Evolutionary conservation across 2,113 vertebrate genomes (phyloP).

Genomic region (Rostratula benghalensis): DNA sequence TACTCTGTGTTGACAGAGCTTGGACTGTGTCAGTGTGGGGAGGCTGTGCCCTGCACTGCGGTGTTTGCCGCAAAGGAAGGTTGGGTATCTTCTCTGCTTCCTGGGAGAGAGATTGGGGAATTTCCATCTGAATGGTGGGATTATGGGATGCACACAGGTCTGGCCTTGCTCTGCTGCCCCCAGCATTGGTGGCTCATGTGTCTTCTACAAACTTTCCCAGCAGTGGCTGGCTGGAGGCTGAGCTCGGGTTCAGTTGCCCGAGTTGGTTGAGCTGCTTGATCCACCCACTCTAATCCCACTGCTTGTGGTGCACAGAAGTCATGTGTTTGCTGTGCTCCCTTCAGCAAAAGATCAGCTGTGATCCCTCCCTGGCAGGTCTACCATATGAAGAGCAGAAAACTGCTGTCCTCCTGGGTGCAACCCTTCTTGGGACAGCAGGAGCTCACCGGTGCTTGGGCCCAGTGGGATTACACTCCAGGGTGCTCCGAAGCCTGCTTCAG

Average conservation of each 20-base stretch:
- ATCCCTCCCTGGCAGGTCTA: neutral
- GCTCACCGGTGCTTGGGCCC: neutral
- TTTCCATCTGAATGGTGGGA: neutral
- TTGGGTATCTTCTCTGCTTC: neutral
- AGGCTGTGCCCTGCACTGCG: accelerated
- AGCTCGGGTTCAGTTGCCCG: neutral
- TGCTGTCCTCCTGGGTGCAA: neutral
- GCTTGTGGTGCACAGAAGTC: accelerated
- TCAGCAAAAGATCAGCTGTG: neutral
- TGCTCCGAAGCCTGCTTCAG: neutral
- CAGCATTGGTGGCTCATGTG: neutral
- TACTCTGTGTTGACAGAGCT: neutral
- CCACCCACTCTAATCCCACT: neutral
- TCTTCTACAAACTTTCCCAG: neutral
- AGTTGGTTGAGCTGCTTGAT: neutral
- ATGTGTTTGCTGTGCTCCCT: neutral
- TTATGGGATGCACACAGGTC: neutral
- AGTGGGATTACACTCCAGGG: neutral
- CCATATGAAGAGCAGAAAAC: neutral
- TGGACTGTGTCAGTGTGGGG: neutral
- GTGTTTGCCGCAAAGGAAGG: neutral
- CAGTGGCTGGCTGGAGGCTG: neutral
- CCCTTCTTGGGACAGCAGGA: accelerated
- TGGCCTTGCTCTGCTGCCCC: neutral
- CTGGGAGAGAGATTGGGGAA: neutral